A percentile compares a stretch with the other conserved stretches of the same genome.
phyloP scores from a whole-genome alignment of 2,888 invertebrate genomes.

The Lysandra coridon region DNA sequence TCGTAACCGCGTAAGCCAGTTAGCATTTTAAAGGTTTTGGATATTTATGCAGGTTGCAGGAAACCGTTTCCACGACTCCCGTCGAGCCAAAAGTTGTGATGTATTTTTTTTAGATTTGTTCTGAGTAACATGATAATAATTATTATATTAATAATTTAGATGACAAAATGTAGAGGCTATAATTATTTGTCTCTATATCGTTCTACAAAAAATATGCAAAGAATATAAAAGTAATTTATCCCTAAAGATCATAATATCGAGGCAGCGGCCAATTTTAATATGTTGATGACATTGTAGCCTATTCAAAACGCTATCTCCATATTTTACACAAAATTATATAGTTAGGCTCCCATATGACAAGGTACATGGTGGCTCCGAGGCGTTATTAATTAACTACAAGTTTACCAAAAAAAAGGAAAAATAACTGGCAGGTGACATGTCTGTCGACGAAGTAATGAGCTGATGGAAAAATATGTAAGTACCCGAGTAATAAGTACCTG shows the following conservation, averaged over 20 bases:
- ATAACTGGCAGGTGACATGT: constrained; percentile 9
- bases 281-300: not conserved
- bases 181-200: not conserved
- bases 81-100: not conserved
- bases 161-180: not conserved
- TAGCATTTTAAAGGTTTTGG: constrained; percentile 4
- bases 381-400: constrained; percentile 14
- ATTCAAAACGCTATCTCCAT: not conserved
- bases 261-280: not conserved
- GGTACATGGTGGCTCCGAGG: not conserved
- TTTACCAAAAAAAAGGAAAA: not conserved
- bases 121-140: not conserved
- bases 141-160: not conserved
- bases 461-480: constrained; percentile 9
- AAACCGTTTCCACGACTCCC: not conserved
- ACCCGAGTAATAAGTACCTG: not conserved
- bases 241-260: not conserved
- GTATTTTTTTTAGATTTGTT: not conserved
- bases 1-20: constrained; percentile 14
- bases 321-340: constrained; percentile 13
- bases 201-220: not conserved
- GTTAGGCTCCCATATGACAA: not conserved
- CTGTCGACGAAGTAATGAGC: constrained; percentile 17
- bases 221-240: not conserved
- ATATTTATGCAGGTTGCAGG: not conserved